Percentiles rank a stretch among this genome's conserved stretches.
Evolutionary conservation across 2,888 invertebrate genomes (phyloP).

Genomic region (Spisula subtruncata): DNA sequence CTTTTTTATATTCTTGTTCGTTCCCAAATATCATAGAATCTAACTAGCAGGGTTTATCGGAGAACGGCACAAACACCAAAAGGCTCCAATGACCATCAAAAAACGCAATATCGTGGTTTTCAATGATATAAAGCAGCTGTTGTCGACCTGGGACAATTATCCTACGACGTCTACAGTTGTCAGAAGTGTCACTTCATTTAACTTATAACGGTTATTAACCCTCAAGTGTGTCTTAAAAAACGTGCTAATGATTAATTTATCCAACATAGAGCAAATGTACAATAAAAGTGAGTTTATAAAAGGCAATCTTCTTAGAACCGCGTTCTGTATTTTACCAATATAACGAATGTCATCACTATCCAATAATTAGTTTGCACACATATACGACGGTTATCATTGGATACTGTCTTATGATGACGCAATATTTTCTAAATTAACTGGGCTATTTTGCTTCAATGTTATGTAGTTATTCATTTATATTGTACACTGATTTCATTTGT

Average conservation of each 20-base stretch:
- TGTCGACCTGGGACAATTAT: neutral
- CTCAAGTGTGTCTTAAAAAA: neutral
- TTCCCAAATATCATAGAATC: no score
- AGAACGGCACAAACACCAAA: no score
- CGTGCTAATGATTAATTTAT: neutral
- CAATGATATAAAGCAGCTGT: neutral
- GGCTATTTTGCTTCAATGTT: no score
- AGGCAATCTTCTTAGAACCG: neutral
- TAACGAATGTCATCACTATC: neutral
- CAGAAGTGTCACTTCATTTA: neutral
- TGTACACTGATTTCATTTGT: no score
- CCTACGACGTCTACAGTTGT: no score
- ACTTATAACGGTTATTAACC: neutral
- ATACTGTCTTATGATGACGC: no score
- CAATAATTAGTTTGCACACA: no score
- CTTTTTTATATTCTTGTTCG: no score
- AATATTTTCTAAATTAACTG: no score
- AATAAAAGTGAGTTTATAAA: neutral
- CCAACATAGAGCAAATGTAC: neutral
- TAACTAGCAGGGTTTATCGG: no score
- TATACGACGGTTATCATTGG: no score
- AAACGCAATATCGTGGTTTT: neutral
- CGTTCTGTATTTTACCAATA: neutral
- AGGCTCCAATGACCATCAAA: neutral
- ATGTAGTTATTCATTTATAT: no score